Conservation (phyloP, 1,140 invertebrate genomes). For the Linepithema humile region DNA sequence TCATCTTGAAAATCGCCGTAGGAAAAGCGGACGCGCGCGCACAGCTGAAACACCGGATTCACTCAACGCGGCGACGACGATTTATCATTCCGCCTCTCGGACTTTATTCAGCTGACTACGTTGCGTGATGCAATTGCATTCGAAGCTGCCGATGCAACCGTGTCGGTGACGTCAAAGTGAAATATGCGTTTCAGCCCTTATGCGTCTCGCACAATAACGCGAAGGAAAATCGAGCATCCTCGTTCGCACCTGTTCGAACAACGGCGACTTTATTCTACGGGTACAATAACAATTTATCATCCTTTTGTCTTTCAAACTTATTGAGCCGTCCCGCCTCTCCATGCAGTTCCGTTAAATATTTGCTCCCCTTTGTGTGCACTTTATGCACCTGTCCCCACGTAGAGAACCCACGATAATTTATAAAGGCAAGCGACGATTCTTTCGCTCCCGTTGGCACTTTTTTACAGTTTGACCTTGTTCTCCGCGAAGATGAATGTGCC, state of each 20-base stretch:
- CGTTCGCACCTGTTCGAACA: conserved; percentile 55
- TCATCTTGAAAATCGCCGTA: conserved; percentile 45
- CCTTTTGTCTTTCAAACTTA: conserved; percentile 64
- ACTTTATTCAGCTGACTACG: conserved; percentile 64
- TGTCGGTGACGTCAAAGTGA: conserved; percentile 64
- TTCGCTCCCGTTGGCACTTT: not conserved
- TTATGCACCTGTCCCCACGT: conserved; percentile 47
- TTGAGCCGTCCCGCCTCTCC: conserved; percentile 41
- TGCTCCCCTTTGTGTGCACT: conserved; percentile 50
- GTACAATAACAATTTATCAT: conserved; percentile 64
- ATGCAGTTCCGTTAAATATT: conserved; percentile 55
- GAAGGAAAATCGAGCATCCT: conserved; percentile 55
- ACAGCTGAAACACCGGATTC: conserved; percentile 47
- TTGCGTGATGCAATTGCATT: conserved; percentile 54
- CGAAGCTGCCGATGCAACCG: conserved; percentile 60
- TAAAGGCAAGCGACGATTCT: conserved; percentile 11
- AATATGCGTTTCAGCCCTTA: conserved; percentile 58
- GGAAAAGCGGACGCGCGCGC: conserved; percentile 11
- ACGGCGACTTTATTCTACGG: conserved; percentile 53
- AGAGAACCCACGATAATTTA: conserved; percentile 28
- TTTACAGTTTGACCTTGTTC: conserved; percentile 44
- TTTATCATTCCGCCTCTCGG: conserved; percentile 68
- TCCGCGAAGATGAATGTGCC: not conserved
- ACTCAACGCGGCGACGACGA: conserved; percentile 43
- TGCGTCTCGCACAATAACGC: conserved; percentile 54